Conservation (phyloP, 2,113 vertebrate genomes). For the Silurus glanis region DNA sequence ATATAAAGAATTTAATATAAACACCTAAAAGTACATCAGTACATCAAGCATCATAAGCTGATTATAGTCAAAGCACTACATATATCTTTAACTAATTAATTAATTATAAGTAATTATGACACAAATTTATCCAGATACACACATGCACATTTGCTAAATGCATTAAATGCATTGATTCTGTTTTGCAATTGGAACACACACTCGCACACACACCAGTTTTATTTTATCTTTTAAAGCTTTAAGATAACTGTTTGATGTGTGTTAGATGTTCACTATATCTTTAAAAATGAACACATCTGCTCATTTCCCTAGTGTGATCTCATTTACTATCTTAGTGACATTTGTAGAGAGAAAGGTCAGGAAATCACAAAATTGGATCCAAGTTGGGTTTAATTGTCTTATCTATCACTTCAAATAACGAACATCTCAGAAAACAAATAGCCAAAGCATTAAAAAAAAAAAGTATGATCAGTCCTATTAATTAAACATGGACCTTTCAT, state of each 20-base stretch:
- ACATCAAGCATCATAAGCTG: background rate
- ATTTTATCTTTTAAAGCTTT: background rate
- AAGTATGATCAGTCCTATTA: background rate
- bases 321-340: background rate
- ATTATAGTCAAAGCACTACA: slow-evolving; percentile 4
- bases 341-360: background rate
- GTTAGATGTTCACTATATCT: background rate
- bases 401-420: background rate
- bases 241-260: background rate
- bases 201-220: background rate
- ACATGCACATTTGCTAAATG: background rate
- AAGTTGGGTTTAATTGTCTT: background rate
- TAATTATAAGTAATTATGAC: background rate
- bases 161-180: background rate
- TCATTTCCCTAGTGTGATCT: background rate
- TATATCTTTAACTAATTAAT: background rate
- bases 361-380: background rate
- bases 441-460: background rate
- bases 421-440: background rate
- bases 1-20: background rate
- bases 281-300: background rate
- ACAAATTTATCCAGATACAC: background rate
- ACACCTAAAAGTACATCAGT: background rate
- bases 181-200: background rate
- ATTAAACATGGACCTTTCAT: slow-evolving; percentile 61